Evolutionary conservation across 2,888 invertebrate species (phyloP).

Genomic region (Ophioninae sp.): DNA sequence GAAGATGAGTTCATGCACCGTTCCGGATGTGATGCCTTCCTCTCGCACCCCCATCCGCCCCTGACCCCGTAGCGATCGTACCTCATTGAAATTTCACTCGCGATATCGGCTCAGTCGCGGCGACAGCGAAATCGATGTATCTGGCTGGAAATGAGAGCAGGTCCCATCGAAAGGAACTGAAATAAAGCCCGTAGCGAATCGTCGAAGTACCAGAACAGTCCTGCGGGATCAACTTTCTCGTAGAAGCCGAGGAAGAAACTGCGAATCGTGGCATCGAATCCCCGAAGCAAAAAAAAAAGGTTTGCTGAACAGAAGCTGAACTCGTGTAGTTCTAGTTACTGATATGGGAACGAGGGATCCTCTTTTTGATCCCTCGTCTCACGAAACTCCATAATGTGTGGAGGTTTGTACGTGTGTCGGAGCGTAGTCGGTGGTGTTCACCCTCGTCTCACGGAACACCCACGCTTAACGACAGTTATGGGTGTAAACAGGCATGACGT

Average conservation of each 20-base stretch:
- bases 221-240: conserved; percentile 25
- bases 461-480: conserved; percentile 75
- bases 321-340: conserved; percentile 57
- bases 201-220: conserved; percentile 2
- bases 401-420: neutral
- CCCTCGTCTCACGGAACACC: conserved; percentile 67
- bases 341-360: conserved; percentile 13
- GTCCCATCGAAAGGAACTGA: neutral
- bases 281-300: conserved; percentile 19
- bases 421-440: conserved; percentile 22
- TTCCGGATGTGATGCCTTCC: neutral
- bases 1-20: conserved; percentile 18
- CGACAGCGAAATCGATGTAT: conserved; percentile 21
- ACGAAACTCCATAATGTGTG: neutral
- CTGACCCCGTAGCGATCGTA: conserved; percentile 23
- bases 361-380: conserved; percentile 29
- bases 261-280: conserved; percentile 39
- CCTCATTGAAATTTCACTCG: conserved; percentile 59
- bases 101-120: conserved; percentile 20
- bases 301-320: neutral
- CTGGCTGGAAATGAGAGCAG: neutral
- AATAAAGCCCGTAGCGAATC: neutral
- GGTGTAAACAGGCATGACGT: conserved; percentile 75
- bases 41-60: neutral
- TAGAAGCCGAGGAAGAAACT: conserved; percentile 56